These are phyloP conservation scores for Xylocopa sonorina DNA, from an alignment of 1,140 invertebrate genomes.

Conservation along the genomic window DNA sequence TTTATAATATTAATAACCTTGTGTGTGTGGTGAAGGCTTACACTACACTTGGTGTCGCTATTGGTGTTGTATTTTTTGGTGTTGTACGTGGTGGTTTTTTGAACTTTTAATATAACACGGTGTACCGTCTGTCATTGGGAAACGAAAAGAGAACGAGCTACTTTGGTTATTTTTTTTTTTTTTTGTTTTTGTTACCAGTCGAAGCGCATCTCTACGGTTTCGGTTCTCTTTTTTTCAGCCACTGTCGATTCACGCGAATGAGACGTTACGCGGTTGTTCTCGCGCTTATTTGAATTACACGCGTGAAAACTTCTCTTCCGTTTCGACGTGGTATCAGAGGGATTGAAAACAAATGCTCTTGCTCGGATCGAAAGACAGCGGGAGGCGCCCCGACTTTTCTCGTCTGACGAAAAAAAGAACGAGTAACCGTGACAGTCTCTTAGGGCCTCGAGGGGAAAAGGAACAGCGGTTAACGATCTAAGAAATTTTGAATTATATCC, in stretches of 20 bases:
- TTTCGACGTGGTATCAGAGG: background rate
- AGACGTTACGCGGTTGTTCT: too few relatives aligned
- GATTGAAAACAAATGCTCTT: background rate
- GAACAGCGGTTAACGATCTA: background rate
- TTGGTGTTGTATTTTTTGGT: constrained; percentile 81
- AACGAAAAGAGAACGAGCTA: constrained; percentile 3
- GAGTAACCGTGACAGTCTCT: background rate
- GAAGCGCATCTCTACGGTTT: too few relatives aligned
- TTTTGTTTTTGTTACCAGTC: too few relatives aligned
- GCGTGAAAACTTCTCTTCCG: constrained; percentile 4
- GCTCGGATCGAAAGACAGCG: constrained; percentile 1
- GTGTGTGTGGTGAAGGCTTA: constrained; percentile 81
- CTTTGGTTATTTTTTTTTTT: too few relatives aligned
- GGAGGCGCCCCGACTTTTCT: constrained; percentile 35
- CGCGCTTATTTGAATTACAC: too few relatives aligned
- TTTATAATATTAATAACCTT: constrained; percentile 77
- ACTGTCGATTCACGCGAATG: too few relatives aligned
- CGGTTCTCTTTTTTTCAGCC: too few relatives aligned
- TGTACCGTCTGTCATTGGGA: constrained; percentile 60
- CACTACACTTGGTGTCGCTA: constrained; percentile 82
- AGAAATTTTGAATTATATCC: background rate
- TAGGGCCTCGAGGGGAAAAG: background rate
- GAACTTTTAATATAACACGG: constrained; percentile 74
- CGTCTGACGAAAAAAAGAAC: constrained; percentile 20
- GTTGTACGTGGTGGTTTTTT: constrained; percentile 78